phyloP scores from a whole-genome alignment of 2,113 vertebrate species.

The Cnemophilus loriae region DNA sequence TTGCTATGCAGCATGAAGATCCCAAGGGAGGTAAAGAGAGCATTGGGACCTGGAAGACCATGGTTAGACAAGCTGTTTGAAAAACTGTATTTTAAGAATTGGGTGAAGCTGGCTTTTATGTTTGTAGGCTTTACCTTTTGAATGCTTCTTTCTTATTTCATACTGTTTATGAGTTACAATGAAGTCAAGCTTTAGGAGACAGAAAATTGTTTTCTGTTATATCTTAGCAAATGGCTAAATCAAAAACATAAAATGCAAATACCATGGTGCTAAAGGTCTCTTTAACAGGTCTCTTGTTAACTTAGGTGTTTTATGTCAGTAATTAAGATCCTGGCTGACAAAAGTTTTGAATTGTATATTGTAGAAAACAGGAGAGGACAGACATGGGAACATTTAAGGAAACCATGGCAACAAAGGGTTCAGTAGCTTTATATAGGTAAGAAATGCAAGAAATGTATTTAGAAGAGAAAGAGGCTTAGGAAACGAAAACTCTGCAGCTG shows the following conservation, averaged over 20 bases:
- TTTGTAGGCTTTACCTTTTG: not conserved
- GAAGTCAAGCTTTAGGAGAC: not conserved
- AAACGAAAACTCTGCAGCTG: not conserved
- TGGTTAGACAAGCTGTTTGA: not conserved
- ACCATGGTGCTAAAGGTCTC: not conserved
- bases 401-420: slow-evolving; percentile 26
- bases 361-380: not conserved
- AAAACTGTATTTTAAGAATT: not conserved
- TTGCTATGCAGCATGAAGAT: not conserved
- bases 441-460: not conserved
- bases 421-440: not conserved
- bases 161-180: not conserved
- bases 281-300: not conserved
- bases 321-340: not conserved
- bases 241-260: not conserved
- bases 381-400: not conserved
- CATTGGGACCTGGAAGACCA: not conserved
- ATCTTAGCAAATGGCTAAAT: not conserved
- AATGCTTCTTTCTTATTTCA: not conserved
- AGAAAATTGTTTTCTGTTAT: not conserved
- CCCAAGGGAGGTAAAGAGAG: not conserved
- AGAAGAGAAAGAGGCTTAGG: not conserved
- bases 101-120: not conserved
- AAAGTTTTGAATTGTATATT: not conserved
- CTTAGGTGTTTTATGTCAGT: not conserved